Evolutionary conservation across 2,797 vertebrate genomes (phyloP), one percentile per base, ranked within the genome.

Genomic region (Trachurus trachurus): DNA sequence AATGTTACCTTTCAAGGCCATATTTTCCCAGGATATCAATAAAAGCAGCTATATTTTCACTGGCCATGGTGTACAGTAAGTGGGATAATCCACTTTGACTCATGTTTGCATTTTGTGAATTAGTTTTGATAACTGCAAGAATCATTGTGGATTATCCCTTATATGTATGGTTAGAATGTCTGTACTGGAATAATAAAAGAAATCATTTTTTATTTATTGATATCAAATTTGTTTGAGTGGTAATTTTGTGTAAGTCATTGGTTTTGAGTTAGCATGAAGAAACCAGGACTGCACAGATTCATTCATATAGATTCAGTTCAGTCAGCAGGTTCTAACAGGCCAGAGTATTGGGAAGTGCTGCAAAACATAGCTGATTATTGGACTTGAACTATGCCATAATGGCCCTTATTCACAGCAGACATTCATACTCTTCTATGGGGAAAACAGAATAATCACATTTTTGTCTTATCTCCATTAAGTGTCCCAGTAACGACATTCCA

Each of bases 201-300:
- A 89, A 88, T 56, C 6, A 22, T 72, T 78, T 78, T 84, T 76
- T 89, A 90, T 88, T 86, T 82, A 91, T 90, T 60, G 59, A 8
- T 54, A 71, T 72, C 2, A 47, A 5, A 54, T 64, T 4, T 72
- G 49, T 80, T 81, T 53, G 8, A 61, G 15, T 72, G 26, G 15
- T n/a, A 6, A 44, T 66, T 66, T 63, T 76, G 21, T 65, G 13
- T 59, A 3, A 31, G 53, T 21, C 9, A 11, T 12, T 7, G 15
- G 5, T 49, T 42, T 21, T 50, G 22, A 45, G 17, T 50, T 40
- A 22, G 15, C 17, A 9, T 44, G 8, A 67, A 21, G 49, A 74
- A 49, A 54, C 21, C 10, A 44, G 52, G 15, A 61, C 29, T 54
- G 19, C 6, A 6, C 17, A 29, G 45, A 26, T 26, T 26, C 26